Percentiles rank a stretch among this genome's conserved stretches.
Evolutionary conservation across 2,113 vertebrate genomes (phyloP).

Genomic region (Corapipo altera): DNA sequence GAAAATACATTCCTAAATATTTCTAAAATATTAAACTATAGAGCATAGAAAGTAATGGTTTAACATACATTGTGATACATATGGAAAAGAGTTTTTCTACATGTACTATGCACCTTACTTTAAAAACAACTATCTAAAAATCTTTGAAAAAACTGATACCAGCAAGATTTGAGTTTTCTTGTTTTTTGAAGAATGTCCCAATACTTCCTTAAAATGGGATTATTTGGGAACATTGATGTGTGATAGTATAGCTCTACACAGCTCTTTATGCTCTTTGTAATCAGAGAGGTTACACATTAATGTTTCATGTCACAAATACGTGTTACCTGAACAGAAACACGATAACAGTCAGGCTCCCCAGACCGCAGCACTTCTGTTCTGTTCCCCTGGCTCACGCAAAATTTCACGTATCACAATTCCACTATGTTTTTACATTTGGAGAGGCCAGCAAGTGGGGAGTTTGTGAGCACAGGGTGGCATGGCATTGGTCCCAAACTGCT

Average conservation of each 20-base stretch:
- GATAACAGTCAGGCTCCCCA: not conserved
- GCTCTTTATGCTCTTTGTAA: not conserved
- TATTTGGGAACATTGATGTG: not conserved
- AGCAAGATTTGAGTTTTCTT: not conserved
- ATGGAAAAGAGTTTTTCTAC: not conserved
- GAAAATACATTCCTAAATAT: not conserved
- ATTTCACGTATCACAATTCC: not conserved
- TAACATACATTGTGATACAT: not conserved
- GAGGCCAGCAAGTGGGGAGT: not conserved
- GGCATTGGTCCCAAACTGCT: not conserved
- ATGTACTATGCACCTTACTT: not conserved
- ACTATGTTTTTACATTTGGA: not conserved
- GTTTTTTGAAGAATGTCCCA: accelerated
- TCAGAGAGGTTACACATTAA: accelerated
- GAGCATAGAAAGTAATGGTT: not conserved
- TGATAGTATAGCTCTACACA: not conserved
- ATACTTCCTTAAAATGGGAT: not conserved
- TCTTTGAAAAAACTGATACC: not conserved
- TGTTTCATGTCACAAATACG: accelerated
- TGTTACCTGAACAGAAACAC: not conserved
- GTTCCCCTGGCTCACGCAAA: not conserved
- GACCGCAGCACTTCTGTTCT: accelerated
- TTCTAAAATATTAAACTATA: not conserved
- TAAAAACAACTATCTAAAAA: not conserved
- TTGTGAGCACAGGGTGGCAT: not conserved